phyloP scores from a whole-genome alignment of 1,140 invertebrate genomes.

The Apis dorsata region DNA sequence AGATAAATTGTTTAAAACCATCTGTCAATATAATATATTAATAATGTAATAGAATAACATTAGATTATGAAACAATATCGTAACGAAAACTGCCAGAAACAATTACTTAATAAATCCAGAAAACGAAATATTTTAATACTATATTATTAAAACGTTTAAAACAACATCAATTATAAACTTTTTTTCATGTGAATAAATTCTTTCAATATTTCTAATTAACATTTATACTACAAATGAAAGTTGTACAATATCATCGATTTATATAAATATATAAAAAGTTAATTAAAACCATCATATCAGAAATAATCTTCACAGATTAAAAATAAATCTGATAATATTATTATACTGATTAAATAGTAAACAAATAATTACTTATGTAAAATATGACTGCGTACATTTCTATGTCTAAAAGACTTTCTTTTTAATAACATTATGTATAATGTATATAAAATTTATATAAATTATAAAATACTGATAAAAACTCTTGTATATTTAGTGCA shows the following conservation, averaged over 20 bases:
- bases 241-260: conserved; percentile 4
- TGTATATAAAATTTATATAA: conserved; percentile 51
- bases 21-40: conserved; percentile 17
- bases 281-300: conserved; percentile 53
- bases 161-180: background rate
- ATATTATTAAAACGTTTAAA: background rate
- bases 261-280: conserved; percentile 27
- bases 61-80: background rate
- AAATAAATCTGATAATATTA: conserved; percentile 32
- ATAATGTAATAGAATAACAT: conserved; percentile 23
- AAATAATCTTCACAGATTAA: conserved; percentile 21
- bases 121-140: conserved; percentile 45
- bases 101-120: background rate
- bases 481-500: conserved; percentile 46
- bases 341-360: conserved; percentile 19
- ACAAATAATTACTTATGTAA: background rate
- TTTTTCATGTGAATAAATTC: background rate
- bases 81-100: conserved; percentile 31
- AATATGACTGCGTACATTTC: conserved; percentile 37
- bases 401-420: conserved; percentile 39
- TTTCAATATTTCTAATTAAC: conserved; percentile 1
- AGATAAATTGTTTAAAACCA: background rate
- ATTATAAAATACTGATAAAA: conserved; percentile 17
- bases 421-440: conserved; percentile 61
- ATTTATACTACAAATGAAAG: background rate